Evolutionary conservation across 2,797 vertebrate species (phyloP).

Genomic region (Zalophus californianus): DNA sequence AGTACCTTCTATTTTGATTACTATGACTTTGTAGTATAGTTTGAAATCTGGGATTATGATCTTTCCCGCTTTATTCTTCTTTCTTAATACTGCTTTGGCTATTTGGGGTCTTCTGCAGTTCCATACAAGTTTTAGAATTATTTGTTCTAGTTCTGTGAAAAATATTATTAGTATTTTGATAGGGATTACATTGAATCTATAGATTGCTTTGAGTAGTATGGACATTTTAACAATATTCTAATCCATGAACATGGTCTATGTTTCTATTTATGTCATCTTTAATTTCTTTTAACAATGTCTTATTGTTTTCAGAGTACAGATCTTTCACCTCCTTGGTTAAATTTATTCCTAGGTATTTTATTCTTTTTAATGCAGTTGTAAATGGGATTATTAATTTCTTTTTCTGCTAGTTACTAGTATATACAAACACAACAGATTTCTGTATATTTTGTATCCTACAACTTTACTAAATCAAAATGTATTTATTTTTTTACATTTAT

Average conservation of each 20-base stretch:
- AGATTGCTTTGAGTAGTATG: neutral
- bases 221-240: neutral
- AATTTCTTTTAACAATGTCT: neutral
- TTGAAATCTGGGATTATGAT: neutral
- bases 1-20: neutral
- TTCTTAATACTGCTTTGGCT: neutral
- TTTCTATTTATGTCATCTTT: neutral
- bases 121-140: neutral
- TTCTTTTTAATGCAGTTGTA: neutral
- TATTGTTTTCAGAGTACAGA: neutral
- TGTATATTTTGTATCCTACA: neutral
- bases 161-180: neutral
- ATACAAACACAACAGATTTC: neutral
- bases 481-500: constrained; percentile 46
- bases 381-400: neutral
- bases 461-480: constrained; percentile 30
- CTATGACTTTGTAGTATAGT: neutral
- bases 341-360: neutral
- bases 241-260: neutral
- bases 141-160: neutral
- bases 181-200: neutral
- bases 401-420: neutral
- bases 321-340: neutral
- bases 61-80: neutral
- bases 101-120: neutral